Evolutionary conservation across 2,797 vertebrate species (phyloP), one percentile per base, ranked within the genome.

Genomic region (Channallabes apus): DNA sequence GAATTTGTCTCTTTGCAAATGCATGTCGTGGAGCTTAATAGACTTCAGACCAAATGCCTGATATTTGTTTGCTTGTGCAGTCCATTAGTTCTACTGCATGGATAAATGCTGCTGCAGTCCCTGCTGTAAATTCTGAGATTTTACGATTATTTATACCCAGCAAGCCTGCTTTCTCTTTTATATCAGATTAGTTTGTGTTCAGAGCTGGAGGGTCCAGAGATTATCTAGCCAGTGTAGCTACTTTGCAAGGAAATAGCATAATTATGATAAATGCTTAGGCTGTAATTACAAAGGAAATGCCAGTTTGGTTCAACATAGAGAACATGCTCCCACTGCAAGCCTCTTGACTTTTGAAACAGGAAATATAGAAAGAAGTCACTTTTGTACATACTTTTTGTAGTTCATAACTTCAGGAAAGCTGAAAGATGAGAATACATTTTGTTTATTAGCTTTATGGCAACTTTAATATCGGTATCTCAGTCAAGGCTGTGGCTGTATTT

Each of bases 271-370:
- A 91, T 90, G 86, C 54, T n/a, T 64, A 79, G 65, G 77, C 54
- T 85, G 88, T 93, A 94, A 94, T 94, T 93, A 91, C 86, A 78
- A 84, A 89, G 91, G 90, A 93, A 92, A 78, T 90, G 90, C 90
- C 91, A 92, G 92, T 94, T 86, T 90, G 85, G 73, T 64, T 80
- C 73, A 85, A 91, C 89, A 93, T 93, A 88, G 69, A 51, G 8
- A 20, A 54, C 22, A 27, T 12, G 24, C 62, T 32, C 38, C 67
- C 32, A 76, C 38, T 69, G 56, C 22, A 68, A 51, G 46, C n/a
- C 32, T 76, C 81, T 46, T 73, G 5, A 86, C 85, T 80, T 82
- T 51, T 68, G 62, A 22, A 82, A 69, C 67, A 64, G 51, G 59
- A 27, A 78, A 59, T 58, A 11, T 24, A 9, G 32, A 4, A 68